Percentiles rank a stretch among this genome's conserved stretches.
Conservation (phyloP, 2,888 invertebrate species). For the Ctenicera cuprea region DNA sequence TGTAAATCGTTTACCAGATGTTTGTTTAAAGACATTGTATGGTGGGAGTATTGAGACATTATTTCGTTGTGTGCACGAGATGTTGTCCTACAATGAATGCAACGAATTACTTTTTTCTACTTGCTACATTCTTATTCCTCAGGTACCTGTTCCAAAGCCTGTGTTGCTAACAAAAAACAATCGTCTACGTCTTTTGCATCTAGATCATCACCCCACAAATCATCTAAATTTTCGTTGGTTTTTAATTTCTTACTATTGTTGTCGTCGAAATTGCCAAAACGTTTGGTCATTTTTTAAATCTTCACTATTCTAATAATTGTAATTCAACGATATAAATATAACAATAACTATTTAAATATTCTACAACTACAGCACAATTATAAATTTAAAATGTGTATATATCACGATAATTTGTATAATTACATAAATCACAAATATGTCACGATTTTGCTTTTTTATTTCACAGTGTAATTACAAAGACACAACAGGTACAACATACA, state of each 20-base stretch:
- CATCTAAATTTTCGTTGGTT: constrained; percentile 57
- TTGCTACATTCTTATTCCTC: neutral
- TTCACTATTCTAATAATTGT: neutral
- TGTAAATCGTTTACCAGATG: constrained; percentile 53
- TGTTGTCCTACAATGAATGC: neutral
- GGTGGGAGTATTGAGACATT: constrained; percentile 59
- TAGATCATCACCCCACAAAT: constrained; percentile 66
- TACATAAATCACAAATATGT: no score
- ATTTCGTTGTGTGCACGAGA: constrained; percentile 33
- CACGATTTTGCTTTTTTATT: no score
- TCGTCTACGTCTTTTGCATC: constrained; percentile 66
- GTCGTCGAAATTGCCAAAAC: constrained; percentile 29
- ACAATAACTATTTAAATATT: neutral
- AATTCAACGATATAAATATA: neutral
- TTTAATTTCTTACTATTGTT: constrained; percentile 60
- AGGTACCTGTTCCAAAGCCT: constrained; percentile 58
- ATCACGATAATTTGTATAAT: no score
- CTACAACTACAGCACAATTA: no score
- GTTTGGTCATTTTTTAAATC: constrained; percentile 48
- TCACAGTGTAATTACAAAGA: no score
- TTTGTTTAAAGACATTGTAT: constrained; percentile 61
- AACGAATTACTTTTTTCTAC: neutral
- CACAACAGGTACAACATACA: no score
- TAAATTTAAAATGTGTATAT: no score
- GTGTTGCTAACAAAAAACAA: constrained; percentile 65